phyloP scores from a whole-genome alignment of 1,140 invertebrate genomes.

The Lepidurus couesii region DNA sequence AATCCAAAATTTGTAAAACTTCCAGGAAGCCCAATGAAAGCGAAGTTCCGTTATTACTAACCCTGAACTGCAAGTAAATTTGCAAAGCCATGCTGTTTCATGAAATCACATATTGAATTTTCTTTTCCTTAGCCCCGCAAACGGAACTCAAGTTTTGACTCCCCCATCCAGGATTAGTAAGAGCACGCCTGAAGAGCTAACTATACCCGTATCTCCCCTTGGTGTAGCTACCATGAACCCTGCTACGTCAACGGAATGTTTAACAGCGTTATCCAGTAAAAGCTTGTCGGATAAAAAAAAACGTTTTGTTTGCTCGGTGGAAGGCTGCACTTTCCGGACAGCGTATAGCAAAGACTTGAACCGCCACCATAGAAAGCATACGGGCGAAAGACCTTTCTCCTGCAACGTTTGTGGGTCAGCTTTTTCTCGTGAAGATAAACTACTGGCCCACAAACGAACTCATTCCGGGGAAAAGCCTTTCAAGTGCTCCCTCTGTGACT shows the following conservation, averaged over 20 bases:
- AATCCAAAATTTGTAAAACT: background rate
- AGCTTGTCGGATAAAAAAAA: background rate
- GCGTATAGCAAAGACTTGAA: slow-evolving; percentile 42
- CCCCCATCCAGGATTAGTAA: too few species aligned
- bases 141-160: too few species aligned
- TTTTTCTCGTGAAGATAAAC: slow-evolving; percentile 37
- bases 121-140: too few species aligned
- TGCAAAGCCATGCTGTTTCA: too few species aligned
- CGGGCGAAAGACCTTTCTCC: slow-evolving; percentile 39
- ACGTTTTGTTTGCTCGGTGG: slow-evolving; percentile 37
- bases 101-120: too few species aligned
- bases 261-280: background rate
- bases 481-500: slow-evolving; percentile 39
- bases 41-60: background rate
- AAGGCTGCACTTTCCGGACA: slow-evolving; percentile 41
- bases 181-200: too few species aligned
- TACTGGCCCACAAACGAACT: slow-evolving; percentile 36
- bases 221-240: background rate
- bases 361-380: slow-evolving; percentile 43
- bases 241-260: background rate
- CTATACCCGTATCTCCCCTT: background rate
- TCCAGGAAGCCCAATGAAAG: background rate
- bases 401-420: slow-evolving; percentile 38
- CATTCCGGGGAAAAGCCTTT: slow-evolving; percentile 39
- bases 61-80: too few species aligned